phyloP scores from a whole-genome alignment of 2,797 vertebrate species.

The Anguilla megastoma region DNA sequence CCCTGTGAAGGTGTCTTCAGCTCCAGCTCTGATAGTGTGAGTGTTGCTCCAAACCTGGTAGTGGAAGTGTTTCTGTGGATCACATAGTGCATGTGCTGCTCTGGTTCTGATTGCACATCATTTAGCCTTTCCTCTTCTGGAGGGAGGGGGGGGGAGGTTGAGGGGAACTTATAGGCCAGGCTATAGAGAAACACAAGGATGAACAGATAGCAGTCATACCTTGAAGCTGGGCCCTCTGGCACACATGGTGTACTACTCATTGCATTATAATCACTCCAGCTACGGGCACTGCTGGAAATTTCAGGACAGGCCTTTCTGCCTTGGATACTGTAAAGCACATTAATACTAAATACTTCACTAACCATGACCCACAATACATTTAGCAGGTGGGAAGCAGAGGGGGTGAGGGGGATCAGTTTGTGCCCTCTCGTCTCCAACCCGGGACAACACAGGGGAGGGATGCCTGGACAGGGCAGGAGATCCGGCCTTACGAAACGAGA shows the following conservation, averaged over 20 bases:
- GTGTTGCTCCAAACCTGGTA: constrained; percentile 32
- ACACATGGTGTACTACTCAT: neutral
- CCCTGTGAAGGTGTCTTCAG: constrained; percentile 63
- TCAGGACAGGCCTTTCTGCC: neutral
- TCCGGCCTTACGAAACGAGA: constrained; percentile 14
- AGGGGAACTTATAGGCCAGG: neutral
- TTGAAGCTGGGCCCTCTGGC: neutral
- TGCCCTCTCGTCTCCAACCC: constrained; percentile 32
- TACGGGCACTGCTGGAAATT: neutral
- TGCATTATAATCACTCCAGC: too few species aligned
- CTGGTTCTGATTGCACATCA: too few species aligned
- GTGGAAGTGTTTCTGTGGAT: neutral
- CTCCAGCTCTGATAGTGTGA: constrained; percentile 73
- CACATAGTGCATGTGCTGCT: too few species aligned
- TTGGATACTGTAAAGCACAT: neutral
- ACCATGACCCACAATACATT: neutral
- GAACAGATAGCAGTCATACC: neutral
- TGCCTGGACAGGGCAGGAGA: constrained; percentile 34
- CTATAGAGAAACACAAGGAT: neutral
- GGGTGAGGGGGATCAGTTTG: constrained; percentile 12
- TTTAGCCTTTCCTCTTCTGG: too few species aligned
- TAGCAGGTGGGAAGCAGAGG: neutral
- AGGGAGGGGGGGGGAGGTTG: too few species aligned
- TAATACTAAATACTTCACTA: neutral
- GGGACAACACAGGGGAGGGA: constrained; percentile 4